These are phyloP conservation scores for Thymallus thymallus DNA, from an alignment of 2,113 vertebrate genomes.

Conservation along the genomic window DNA sequence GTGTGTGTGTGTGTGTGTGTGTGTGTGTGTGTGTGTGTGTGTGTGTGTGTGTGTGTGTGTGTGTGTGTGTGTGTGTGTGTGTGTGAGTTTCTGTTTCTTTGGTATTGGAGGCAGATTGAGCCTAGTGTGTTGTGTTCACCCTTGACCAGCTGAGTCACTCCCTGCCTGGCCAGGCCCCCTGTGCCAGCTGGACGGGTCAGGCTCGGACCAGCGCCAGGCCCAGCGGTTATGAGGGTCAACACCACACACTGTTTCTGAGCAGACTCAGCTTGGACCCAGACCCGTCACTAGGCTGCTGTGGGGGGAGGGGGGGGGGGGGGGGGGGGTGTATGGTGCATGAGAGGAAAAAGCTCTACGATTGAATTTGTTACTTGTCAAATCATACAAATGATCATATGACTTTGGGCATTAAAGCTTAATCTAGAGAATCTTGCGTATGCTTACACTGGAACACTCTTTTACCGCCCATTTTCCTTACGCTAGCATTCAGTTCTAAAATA, in stretches of 20 bases:
- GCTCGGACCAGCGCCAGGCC: conserved; percentile 54
- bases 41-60: too few relatives aligned
- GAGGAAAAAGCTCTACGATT: neutral
- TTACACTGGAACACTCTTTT: too few relatives aligned
- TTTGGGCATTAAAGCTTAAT: too few relatives aligned
- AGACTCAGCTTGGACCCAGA: conserved; percentile 62
- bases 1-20: too few relatives aligned
- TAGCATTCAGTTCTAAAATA: too few relatives aligned
- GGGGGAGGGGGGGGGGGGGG: neutral
- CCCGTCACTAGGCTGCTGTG: conserved; percentile 3
- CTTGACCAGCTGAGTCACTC: conserved; percentile 62
- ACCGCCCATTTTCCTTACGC: too few relatives aligned
- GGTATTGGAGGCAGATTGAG: neutral
- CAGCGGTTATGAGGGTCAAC: conserved; percentile 51
- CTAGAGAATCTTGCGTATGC: too few relatives aligned
- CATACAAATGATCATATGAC: neutral
- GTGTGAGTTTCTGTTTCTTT: conserved; percentile 25
- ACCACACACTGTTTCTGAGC: conserved; percentile 57
- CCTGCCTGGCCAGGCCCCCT: conserved; percentile 29
- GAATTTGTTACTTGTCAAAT: neutral
- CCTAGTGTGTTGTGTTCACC: conserved; percentile 37
- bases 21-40: too few relatives aligned
- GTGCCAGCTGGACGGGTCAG: conserved; percentile 51
- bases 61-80: conserved; percentile 28
- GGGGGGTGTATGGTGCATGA: conserved; percentile 9